phyloP scores from a whole-genome alignment of 2,888 invertebrate species.

The Periphyllus acericola region DNA sequence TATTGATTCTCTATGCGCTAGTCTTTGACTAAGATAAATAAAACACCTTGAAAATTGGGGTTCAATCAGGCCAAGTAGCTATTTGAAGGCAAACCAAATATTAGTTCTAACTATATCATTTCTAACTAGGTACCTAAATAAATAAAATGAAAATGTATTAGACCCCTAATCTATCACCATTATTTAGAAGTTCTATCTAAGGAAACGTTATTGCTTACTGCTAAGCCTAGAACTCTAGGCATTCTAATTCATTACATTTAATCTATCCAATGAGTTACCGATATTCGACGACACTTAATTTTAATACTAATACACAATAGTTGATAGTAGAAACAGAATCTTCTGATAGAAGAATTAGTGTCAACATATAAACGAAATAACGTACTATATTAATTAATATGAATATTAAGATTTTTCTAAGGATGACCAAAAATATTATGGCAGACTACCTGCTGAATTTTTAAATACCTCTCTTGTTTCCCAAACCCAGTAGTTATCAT shows the following conservation, averaged over 20 bases:
- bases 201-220: not conserved
- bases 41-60: slow-evolving; percentile 29
- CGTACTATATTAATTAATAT: slow-evolving; percentile 44
- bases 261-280: slow-evolving; percentile 24
- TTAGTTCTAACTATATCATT: slow-evolving; percentile 34
- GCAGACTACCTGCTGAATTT: slow-evolving; percentile 47
- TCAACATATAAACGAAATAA: slow-evolving; percentile 32
- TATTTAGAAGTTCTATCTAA: slow-evolving; percentile 45
- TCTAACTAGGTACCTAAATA: slow-evolving; percentile 49
- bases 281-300: slow-evolving; percentile 17
- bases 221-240: slow-evolving; percentile 31
- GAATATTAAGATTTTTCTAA: slow-evolving; percentile 51
- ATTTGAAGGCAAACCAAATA: slow-evolving; percentile 36
- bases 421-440: slow-evolving; percentile 51
- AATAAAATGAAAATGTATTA: slow-evolving; percentile 40
- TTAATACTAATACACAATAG: slow-evolving; percentile 36
- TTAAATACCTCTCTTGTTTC: slow-evolving; percentile 89
- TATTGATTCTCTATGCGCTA: slow-evolving; percentile 51
- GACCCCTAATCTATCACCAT: not conserved
- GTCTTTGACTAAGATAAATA: slow-evolving; percentile 41
- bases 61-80: slow-evolving; percentile 37
- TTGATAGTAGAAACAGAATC: slow-evolving; percentile 22
- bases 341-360: slow-evolving; percentile 11
- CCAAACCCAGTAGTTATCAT: slow-evolving; percentile 93
- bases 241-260: slow-evolving; percentile 48